Evolutionary conservation across 1,140 invertebrate species (phyloP), one percentile per base, ranked within the genome.

Genomic region (Drosophila ohnishii): DNA sequence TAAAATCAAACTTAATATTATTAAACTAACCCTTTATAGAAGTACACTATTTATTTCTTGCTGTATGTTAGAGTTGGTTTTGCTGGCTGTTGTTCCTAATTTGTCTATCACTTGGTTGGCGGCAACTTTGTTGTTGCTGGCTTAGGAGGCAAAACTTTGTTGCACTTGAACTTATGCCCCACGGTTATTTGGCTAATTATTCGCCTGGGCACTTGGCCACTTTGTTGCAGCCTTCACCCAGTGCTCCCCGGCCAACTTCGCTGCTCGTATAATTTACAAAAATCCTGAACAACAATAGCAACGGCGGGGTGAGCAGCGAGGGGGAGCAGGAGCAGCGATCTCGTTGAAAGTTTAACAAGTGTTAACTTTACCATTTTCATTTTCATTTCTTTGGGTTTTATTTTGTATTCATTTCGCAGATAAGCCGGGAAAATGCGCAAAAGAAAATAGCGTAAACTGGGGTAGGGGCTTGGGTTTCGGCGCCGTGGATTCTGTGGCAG

Each of bases 101-200:
- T 84, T 80, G 83, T 77, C 84, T 71, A 67, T 76, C 73, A 75
- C 44, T 78, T 34, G 53, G 71, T 48, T 40, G 53, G 66, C 42
- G 32, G 72, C 66, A 76, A 86, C 60, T 77, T 83, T 88, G 84
- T 88, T 80, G 79, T 58, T 56, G 22, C 13, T 44, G 47, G 34
- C 19, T 39, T 42, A 34, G 65, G 32, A 45, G 30, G 39, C 42
- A 35, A 55, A 72, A 87, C 84, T 84, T 88, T 87, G 84, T 87
- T 87, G 84, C 84, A 87, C 84, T 87, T 87, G 83, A 84, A 88
- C 83, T 87, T 87, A 80, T 84, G 80, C 84, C 84, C 84, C 73
- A 87, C 77, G 84, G 76, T 84, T 84, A 88, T 87, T 80, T 87
- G 85, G 84, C 84, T 87, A 87, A 87, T 87, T 87, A 87, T 88